Base-by-base conservation (phyloP, 92 coral and sea anemone species). In the Pocillopora grandis region DNA sequence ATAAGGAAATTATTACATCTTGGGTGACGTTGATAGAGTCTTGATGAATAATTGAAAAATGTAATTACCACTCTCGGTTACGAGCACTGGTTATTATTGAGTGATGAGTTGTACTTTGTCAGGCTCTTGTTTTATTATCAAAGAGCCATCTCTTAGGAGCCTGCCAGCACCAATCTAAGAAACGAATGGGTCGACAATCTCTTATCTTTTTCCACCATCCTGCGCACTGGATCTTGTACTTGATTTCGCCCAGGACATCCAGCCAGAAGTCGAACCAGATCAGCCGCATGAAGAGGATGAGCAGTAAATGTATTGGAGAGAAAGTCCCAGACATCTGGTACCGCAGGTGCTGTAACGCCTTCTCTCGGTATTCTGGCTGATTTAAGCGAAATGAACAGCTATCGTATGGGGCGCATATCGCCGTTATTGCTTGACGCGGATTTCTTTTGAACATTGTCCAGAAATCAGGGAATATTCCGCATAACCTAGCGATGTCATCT, bases 221-320 rank as follows among this genome's bases (percentile, higher is more conserved):
- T 61, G 88, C 84, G 37, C 88, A 64, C 86, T 92, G 96, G 49
- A 92, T 90, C 71, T 56, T 60, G 87, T 80, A 90, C 84, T 92
- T 92, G 57, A 92, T 74, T 31, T 75, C 81, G 11, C 90, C 84
- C 15, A 92, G 81, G 36, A 77, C 75, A 14, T 77, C 82, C 12
- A 92, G 89, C 89, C 90, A 87, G 88, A 92, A 92, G 69, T 92
- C 93, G 62, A 92, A 92, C 96, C 96, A 92, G 66, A 92, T 85
- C n/a, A 92, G 21, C 37, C 96, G 89, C 59, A 88, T 72, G 69
- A 92, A 92, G 13, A 77, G 17, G 58, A 90, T 89, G n/a, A 92
- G 89, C 42, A 90, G 52, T 19, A 84, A 84, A 5, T 85, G 92
- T 19, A 76, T 14, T 9, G 90, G 90, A 18, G 86, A 55, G 21